Percentiles rank a stretch among this genome's conserved stretches.
Conservation (phyloP, 2,888 invertebrate genomes). For the Tetragnatha montana region DNA sequence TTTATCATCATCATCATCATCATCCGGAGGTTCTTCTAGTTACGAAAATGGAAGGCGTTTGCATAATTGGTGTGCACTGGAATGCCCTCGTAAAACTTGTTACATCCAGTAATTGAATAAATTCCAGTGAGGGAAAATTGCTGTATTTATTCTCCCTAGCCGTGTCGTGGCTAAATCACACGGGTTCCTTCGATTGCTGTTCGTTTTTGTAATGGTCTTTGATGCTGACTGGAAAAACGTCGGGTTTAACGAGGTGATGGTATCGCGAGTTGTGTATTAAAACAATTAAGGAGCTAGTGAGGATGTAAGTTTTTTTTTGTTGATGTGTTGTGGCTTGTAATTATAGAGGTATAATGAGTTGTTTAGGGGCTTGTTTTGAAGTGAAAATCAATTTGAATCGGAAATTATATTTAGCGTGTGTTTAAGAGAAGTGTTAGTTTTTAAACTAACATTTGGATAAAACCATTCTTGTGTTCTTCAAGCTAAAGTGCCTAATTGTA, state of each 20-base stretch:
- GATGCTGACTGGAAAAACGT: not conserved
- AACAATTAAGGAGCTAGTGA: not conserved
- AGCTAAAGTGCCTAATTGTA: no score
- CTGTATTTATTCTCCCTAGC: not conserved
- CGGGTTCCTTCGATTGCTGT: not conserved
- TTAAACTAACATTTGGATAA: no score
- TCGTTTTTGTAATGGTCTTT: not conserved
- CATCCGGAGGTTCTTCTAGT: not conserved
- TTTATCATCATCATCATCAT: no score
- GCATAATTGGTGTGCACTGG: not conserved
- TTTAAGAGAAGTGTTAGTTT: no score
- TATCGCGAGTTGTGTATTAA: not conserved
- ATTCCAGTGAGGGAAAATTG: not conserved
- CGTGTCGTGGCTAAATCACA: not conserved
- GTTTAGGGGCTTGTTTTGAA: no score
- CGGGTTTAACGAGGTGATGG: not conserved
- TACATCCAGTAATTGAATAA: not conserved
- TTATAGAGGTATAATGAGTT: not conserved
- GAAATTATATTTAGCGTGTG: no score
- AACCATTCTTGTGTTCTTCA: no score
- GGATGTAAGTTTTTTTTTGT: not conserved
- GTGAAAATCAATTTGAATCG: no score
- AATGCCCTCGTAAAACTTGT: not conserved
- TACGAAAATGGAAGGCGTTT: constrained; percentile 8
- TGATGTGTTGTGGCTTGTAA: not conserved